Base-by-base conservation (phyloP, 1,140 invertebrate genomes). In the Zaprionus nigranus region DNA sequence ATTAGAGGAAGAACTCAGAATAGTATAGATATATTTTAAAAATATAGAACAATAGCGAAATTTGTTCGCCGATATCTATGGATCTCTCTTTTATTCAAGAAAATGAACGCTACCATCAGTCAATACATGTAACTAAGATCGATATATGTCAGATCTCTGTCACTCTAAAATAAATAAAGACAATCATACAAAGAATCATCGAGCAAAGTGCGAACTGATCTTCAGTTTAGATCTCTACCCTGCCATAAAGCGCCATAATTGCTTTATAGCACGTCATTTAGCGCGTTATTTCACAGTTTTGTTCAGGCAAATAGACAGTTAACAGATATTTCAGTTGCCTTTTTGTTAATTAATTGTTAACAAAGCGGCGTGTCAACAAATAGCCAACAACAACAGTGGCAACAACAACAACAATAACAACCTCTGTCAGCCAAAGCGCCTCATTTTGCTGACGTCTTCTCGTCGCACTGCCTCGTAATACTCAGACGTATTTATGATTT, bases 261-360 rank as follows among this genome's bases (percentile, higher is more conserved):
- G 73, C 69, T 83, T 83, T 82, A 82, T 75, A 54, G 76, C 75
- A 68, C 77, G 58, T 36, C 63, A 65, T 61, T 80, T 80, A 70
- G 54, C 59, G 34, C 49, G 24, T 61, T 53, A 60, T 64, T 75
- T 70, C 64, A 59, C 71, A 65, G 7, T 26, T 40, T 2, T 36
- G 28, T 62, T 4, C 22, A 24, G 13, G 62, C 66, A 81, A 84
- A 71, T 79, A 75, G 71, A 85, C 78, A 73, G 64, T 62, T 81
- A 62, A 78, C 69, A 67, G 54, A 43, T 43, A 68, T 58, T 76
- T 51, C 26, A 12, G 28, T 68, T 11, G 9, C 17, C 12, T 66
- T 70, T 75, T 77, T 81, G 82, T 84, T 84, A 84, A 84, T 86
- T 84, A 78, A 83, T 83, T 83, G 82, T 86, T 85, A 84, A 81